phyloP scores from a whole-genome alignment of 2,888 invertebrate species.

The Plagodis dolabraria region DNA sequence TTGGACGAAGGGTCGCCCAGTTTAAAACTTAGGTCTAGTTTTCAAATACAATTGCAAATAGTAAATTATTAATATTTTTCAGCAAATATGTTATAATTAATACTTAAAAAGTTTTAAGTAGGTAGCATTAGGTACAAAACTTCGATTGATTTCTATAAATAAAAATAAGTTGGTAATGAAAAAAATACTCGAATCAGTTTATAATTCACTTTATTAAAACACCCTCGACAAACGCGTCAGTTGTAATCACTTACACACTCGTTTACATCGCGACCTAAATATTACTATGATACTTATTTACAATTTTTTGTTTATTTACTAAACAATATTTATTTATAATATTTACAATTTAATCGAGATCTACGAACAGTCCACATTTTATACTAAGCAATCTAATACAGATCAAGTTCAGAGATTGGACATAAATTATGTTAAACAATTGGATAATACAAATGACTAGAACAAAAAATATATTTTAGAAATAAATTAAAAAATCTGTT shows the following conservation, averaged over 20 bases:
- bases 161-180: too few relatives aligned
- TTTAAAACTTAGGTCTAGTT: too few relatives aligned
- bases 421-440: neutral
- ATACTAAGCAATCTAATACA: constrained; percentile 25
- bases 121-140: too few relatives aligned
- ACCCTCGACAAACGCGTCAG: constrained; percentile 74
- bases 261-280: constrained; percentile 58
- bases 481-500: constrained; percentile 4
- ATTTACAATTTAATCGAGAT: constrained; percentile 53
- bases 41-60: too few relatives aligned
- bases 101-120: too few relatives aligned
- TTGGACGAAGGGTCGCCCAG: too few relatives aligned
- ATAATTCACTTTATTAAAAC: constrained; percentile 81
- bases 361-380: constrained; percentile 38
- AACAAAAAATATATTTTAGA: neutral
- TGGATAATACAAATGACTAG: constrained; percentile 10
- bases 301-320: constrained; percentile 47
- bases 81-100: too few relatives aligned
- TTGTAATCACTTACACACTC: constrained; percentile 65
- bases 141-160: too few relatives aligned
- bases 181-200: constrained; percentile 28
- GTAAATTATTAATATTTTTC: too few relatives aligned
- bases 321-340: constrained; percentile 50
- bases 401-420: constrained; percentile 2
- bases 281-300: constrained; percentile 70